These are phyloP conservation scores for Nibea coibor DNA, from an alignment of 2,113 vertebrate species.

Conservation along the genomic window DNA sequence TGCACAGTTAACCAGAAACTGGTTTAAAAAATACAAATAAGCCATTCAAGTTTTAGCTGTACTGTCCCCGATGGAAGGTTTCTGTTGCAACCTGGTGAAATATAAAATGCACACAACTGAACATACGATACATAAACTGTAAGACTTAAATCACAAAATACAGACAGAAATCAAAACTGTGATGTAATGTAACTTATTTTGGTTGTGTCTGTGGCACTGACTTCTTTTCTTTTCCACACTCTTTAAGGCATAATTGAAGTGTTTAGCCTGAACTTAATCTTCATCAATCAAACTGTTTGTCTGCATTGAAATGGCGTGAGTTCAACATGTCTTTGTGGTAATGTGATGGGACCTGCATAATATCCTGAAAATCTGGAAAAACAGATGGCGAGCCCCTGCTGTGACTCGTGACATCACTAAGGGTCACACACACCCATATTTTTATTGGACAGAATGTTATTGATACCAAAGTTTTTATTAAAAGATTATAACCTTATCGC, in stretches of 20 bases:
- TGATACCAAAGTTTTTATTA: conserved; percentile 85
- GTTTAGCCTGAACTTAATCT: conserved; percentile 37
- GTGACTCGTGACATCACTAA: conserved; percentile 38
- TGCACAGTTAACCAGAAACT: conserved; percentile 9
- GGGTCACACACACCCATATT: conserved; percentile 44
- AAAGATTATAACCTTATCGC: conserved; percentile 68
- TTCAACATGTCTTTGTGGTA: conserved; percentile 17
- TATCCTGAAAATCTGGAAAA: conserved; percentile 38
- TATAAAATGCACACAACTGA: conserved; percentile 1
- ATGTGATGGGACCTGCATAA: conserved; percentile 34
- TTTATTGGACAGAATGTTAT: conserved; percentile 76
- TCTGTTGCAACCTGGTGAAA: conserved; percentile 5
- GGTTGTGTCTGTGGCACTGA: conserved; percentile 69
- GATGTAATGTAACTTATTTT: conserved; percentile 45
- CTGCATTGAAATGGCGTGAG: conserved; percentile 24
- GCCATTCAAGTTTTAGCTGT: neutral
- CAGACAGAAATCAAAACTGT: conserved; percentile 35
- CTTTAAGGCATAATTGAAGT: conserved; percentile 48
- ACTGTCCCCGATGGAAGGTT: neutral
- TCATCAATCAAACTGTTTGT: conserved; percentile 28
- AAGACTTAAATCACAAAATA: neutral
- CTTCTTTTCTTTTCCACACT: conserved; percentile 18
- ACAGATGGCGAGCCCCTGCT: conserved; percentile 25
- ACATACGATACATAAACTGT: neutral
- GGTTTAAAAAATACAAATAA: neutral